Evolutionary conservation across 1,140 invertebrate genomes (phyloP).

Genomic region (Dendrolimus kikuchii): DNA sequence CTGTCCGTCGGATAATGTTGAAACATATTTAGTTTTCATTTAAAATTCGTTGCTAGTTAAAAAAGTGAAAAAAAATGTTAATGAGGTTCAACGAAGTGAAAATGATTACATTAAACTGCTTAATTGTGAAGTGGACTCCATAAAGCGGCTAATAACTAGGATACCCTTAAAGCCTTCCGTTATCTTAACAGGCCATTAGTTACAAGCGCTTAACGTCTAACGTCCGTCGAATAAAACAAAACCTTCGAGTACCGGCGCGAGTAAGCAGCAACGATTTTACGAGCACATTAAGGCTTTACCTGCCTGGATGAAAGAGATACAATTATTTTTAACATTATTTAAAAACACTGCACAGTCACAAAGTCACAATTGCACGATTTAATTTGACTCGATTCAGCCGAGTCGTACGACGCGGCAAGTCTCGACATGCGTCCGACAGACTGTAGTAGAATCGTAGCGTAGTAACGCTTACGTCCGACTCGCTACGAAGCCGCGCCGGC

Average conservation of each 20-base stretch:
- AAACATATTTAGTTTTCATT: no score
- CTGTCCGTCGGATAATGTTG: no score
- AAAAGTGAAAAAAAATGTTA: no score
- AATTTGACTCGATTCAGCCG: constrained; percentile 3
- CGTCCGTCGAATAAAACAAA: constrained; percentile 44
- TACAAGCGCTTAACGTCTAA: constrained; percentile 41
- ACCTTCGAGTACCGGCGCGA: constrained; percentile 27
- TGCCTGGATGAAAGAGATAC: constrained; percentile 18
- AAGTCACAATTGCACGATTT: constrained; percentile 5
- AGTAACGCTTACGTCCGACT: constrained; percentile 34
- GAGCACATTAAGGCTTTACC: constrained; percentile 30
- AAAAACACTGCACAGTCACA: constrained; percentile 37
- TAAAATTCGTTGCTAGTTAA: no score
- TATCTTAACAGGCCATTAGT: constrained; percentile 61
- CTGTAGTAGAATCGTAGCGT: constrained; percentile 9
- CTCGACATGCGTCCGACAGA: background rate
- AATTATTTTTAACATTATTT: constrained; percentile 8
- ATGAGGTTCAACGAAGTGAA: background rate
- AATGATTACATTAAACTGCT: background rate
- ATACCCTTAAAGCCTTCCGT: constrained; percentile 24
- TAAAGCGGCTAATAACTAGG: constrained; percentile 15
- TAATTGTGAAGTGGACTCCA: background rate
- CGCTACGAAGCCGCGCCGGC: constrained; percentile 47
- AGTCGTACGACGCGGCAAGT: no score
- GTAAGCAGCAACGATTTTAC: constrained; percentile 29